These are phyloP conservation scores for Lasioglossum lativentre DNA, from an alignment of 2,888 invertebrate genomes.

Conservation along the genomic window DNA sequence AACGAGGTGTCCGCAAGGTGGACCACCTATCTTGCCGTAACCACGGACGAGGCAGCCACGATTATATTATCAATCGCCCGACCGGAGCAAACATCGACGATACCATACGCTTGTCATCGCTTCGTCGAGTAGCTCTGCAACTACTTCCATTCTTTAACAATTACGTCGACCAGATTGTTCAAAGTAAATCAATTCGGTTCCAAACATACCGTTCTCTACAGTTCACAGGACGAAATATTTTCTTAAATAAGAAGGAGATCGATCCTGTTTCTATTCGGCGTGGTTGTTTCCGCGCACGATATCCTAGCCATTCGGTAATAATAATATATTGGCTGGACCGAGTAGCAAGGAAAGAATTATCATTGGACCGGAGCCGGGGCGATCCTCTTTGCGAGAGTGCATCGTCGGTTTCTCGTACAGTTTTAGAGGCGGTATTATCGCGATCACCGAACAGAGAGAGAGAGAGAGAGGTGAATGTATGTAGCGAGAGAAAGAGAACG, in stretches of 20 bases:
- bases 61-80: not conserved
- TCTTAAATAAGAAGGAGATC: no score
- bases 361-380: not conserved
- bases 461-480: not conserved
- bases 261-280: no score
- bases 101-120: no score
- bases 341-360: not conserved
- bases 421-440: not conserved
- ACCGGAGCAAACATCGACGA: not conserved
- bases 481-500: not conserved
- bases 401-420: not conserved
- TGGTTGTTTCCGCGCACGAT: no score
- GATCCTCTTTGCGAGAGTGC: not conserved
- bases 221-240: no score
- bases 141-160: no score
- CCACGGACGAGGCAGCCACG: not conserved
- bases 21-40: conserved; percentile 13
- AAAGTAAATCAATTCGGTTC: not conserved
- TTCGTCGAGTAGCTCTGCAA: no score
- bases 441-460: not conserved
- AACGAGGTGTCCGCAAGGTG: conserved; percentile 44
- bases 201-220: no score
- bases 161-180: no score
- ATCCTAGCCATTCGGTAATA: not conserved
- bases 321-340: not conserved